phyloP scores from a whole-genome alignment of 2,888 invertebrate species.

The Dusona sp. region DNA sequence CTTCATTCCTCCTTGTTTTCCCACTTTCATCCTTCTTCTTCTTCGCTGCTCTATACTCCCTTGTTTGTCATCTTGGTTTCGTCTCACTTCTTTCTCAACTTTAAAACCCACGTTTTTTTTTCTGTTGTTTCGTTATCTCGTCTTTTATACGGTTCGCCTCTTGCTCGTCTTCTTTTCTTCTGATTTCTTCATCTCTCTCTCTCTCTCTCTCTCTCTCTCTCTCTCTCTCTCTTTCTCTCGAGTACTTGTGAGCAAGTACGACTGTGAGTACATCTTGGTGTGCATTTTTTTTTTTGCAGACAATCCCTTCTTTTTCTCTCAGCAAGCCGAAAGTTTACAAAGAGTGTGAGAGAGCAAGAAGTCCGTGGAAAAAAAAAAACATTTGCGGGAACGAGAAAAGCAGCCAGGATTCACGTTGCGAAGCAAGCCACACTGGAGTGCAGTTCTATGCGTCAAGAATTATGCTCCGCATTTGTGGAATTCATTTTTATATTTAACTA shows the following conservation, averaged over 20 bases:
- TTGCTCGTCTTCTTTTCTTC: conserved; percentile 36
- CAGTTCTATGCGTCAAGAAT: not conserved
- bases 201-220: conserved; percentile 42
- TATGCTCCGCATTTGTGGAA: not conserved
- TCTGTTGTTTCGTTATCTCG: conserved; percentile 17
- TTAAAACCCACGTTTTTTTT: conserved; percentile 28
- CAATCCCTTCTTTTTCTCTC: conserved; percentile 52
- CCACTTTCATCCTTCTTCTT: conserved; percentile 47
- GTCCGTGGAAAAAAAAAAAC: conserved; percentile 41
- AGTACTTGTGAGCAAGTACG: conserved; percentile 23
- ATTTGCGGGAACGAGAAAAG: conserved; percentile 38
- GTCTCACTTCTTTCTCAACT: conserved; percentile 36
- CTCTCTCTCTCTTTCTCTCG: conserved; percentile 17
- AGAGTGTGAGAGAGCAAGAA: conserved; percentile 40
- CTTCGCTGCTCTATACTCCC: conserved; percentile 2
- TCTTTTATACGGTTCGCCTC: not conserved
- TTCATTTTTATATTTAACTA: not conserved
- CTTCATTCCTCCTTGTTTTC: conserved; percentile 66
- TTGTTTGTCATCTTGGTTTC: conserved; percentile 49
- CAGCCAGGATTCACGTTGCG: conserved; percentile 8
- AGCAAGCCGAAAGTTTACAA: conserved; percentile 65
- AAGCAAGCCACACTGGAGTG: not conserved
- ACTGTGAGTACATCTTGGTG: conserved; percentile 10
- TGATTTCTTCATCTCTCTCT: conserved; percentile 43
- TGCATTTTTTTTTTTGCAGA: conserved; percentile 20